Percentiles rank a stretch among this genome's conserved stretches.
phyloP scores from a whole-genome alignment of 2,797 vertebrate genomes.

The Coregonus sp. region DNA sequence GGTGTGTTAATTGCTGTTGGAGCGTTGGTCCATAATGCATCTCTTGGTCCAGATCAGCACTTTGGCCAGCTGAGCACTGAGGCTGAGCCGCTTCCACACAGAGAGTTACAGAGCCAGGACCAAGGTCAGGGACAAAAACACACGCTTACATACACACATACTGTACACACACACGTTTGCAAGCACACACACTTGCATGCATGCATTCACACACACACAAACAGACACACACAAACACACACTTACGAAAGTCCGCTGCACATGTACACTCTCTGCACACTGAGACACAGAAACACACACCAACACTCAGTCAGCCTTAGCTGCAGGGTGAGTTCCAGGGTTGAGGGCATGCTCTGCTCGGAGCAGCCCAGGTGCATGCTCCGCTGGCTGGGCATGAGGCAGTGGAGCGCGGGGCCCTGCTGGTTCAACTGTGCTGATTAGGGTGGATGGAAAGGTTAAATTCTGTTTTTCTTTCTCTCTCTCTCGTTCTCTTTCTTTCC shows the following conservation, averaged over 20 bases:
- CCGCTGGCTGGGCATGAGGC: slow-evolving; percentile 2
- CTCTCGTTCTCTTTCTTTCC: background rate
- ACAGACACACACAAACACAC: slow-evolving; percentile 5
- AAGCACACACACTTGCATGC: slow-evolving; percentile 4
- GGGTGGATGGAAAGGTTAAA: slow-evolving; percentile 45
- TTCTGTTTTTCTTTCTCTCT: background rate
- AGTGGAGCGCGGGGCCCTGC: slow-evolving; percentile 17
- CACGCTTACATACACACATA: slow-evolving; percentile 4
- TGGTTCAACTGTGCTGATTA: slow-evolving; percentile 45
- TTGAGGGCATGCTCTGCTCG: background rate
- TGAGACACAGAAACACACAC: slow-evolving; percentile 4
- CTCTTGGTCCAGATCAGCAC: slow-evolving; percentile 65
- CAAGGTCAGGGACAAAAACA: slow-evolving; percentile 57
- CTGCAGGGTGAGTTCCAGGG: slow-evolving; percentile 17
- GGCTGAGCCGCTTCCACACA: slow-evolving; percentile 56
- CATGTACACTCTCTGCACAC: background rate
- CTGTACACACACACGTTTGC: background rate
- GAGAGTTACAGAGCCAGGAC: slow-evolving; percentile 58
- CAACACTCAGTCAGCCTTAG: background rate
- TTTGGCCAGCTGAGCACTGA: slow-evolving; percentile 52
- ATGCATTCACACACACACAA: background rate
- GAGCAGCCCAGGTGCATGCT: background rate
- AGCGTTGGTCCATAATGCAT: slow-evolving; percentile 56
- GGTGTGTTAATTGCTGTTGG: slow-evolving; percentile 68
- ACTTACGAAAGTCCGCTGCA: background rate